Evolutionary conservation across 2,113 vertebrate species (phyloP).

Genomic region (Australoheros scitulus): DNA sequence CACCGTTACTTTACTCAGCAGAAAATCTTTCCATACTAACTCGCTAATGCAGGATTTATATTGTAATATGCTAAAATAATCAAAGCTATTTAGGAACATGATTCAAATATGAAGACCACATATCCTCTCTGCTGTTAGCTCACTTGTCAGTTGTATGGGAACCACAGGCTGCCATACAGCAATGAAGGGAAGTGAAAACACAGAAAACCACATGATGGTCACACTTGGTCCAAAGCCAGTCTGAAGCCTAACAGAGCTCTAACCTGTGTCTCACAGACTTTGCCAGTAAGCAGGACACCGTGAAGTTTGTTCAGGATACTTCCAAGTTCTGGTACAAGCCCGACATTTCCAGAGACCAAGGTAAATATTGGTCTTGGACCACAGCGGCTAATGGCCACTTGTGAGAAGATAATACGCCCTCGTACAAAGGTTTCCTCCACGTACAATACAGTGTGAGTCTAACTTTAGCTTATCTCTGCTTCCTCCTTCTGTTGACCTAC

Average conservation of each 20-base stretch:
- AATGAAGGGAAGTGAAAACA: no score
- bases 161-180: no score
- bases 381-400: neutral
- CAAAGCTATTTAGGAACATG: neutral
- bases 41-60: neutral
- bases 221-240: conserved; percentile 1
- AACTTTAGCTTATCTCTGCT: conserved; percentile 38
- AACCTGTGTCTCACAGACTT: conserved; percentile 79
- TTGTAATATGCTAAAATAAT: neutral
- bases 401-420: conserved; percentile 19
- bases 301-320: conserved; percentile 97
- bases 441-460: conserved; percentile 8
- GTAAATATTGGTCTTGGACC: conserved; percentile 77
- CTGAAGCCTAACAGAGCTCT: conserved; percentile 21
- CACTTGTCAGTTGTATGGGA: neutral
- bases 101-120: neutral
- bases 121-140: neutral
- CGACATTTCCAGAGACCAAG: conserved; percentile 97
- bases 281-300: conserved; percentile 85
- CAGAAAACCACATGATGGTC: neutral
- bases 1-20: neutral
- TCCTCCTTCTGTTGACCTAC: conserved; percentile 28
- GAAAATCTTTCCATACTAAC: neutral
- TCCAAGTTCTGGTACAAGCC: conserved; percentile 99
- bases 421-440: conserved; percentile 18